Base-by-base conservation (phyloP, 2,797 vertebrate genomes). In the Microcaecilia unicolor region DNA sequence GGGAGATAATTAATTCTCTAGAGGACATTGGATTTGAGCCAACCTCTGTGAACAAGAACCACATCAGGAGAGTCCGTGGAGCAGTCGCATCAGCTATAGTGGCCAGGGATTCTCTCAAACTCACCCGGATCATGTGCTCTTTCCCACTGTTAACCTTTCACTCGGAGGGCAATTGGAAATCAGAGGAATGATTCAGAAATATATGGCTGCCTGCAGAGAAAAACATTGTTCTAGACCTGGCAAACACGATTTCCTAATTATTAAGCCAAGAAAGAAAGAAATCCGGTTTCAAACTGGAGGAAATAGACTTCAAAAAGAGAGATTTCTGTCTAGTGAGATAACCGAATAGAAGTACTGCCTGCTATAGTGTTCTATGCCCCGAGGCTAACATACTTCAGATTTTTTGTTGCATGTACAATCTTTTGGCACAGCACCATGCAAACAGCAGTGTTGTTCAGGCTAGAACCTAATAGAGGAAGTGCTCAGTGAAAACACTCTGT, bases 151-250 rank as follows among this genome's bases (percentile, higher is more conserved):
- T 67, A 62, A 64, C 58, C 58, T 62, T 48, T 59, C 59, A 52
- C 44, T 58, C 59, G 33, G 55, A 55, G 58, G 67, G 58, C 58
- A 64, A 67, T 67, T 67, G 67, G 64, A 58, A 55, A 44, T 64
- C 61, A 67, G 57, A 42, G 41, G 55, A 57, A 42, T 44, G n/a
- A n/a, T n/a, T n/a, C n/a, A n/a, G n/a, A n/a, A n/a, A n/a, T n/a
- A n/a, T n/a, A n/a, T 7, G 10, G 28, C 50, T 59, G 50, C 33
- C 50, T 38, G 31, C 21, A 38, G 46, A 50, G 52, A 47, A 41
- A 45, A 45, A 35, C 48, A 32, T n/a, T n/a, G 42, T 41, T 33
- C 48, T 59, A 57, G 64, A 46, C 50, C 40, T 48, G 37, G 48
- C 31, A 50, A 59, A 55, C 50, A 23, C 52, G 50, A 28, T 38